phyloP scores from a whole-genome alignment of 2,797 vertebrate species.

The Harpagifer antarcticus region DNA sequence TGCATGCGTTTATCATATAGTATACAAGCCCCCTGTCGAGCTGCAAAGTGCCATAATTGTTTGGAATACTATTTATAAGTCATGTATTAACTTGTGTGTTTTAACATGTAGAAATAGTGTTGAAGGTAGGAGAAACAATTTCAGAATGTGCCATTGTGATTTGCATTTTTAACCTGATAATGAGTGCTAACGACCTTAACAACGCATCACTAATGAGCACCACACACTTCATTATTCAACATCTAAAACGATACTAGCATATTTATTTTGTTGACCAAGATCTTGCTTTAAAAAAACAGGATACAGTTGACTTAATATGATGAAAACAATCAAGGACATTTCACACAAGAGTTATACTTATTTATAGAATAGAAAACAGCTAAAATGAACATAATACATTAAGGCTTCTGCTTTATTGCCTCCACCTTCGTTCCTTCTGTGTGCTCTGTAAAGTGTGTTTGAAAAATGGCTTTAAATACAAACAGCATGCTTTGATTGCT shows the following conservation, averaged over 20 bases:
- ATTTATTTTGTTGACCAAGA: too few relatives aligned
- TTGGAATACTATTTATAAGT: slow-evolving; percentile 18
- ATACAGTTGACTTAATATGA: too few relatives aligned
- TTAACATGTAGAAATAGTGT: neutral
- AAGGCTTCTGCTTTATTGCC: slow-evolving; percentile 4
- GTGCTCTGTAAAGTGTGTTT: slow-evolving; percentile 15
- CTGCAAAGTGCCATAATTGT: slow-evolving; percentile 30
- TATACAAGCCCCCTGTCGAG: slow-evolving; percentile 3
- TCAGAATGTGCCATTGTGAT: neutral
- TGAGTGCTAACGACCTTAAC: too few relatives aligned
- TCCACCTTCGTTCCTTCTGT: neutral
- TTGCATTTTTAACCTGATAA: neutral
- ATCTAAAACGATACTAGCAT: too few relatives aligned
- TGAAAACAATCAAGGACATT: too few relatives aligned
- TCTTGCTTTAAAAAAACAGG: too few relatives aligned
- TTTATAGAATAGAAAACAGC: too few relatives aligned
- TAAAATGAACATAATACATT: too few relatives aligned
- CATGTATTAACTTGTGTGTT: neutral
- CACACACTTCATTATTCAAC: too few relatives aligned
- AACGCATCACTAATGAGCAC: too few relatives aligned
- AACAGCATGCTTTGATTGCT: slow-evolving; percentile 5
- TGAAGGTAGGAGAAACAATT: neutral
- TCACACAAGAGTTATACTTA: too few relatives aligned
- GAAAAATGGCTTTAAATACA: slow-evolving; percentile 32
- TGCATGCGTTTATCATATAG: slow-evolving; percentile 9